Evolutionary conservation across 2,113 vertebrate genomes (phyloP).

Genomic region (Daboia siamensis): DNA sequence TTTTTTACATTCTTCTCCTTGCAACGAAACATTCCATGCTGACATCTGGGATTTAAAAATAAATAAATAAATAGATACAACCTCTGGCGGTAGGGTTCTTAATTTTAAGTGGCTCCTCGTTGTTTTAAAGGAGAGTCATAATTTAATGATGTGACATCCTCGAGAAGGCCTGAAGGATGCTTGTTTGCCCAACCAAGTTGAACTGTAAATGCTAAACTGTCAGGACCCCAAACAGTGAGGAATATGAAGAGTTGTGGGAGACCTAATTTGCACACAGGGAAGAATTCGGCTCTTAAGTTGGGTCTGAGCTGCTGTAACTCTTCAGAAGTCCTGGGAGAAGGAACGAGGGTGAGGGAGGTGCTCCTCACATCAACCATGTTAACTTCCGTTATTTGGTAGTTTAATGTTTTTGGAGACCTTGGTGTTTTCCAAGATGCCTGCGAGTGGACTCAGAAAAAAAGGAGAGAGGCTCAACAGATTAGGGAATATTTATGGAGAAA

Average conservation of each 20-base stretch:
- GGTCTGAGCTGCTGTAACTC: no score
- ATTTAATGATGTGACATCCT: slow-evolving; percentile 82
- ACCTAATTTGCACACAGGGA: neutral
- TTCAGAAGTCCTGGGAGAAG: neutral
- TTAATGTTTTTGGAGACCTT: neutral
- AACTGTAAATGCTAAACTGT: slow-evolving; percentile 56
- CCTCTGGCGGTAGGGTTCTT: slow-evolving; percentile 67
- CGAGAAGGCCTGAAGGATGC: slow-evolving; percentile 68
- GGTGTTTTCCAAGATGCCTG: neutral
- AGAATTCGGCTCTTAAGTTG: neutral
- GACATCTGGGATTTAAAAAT: slow-evolving; percentile 77
- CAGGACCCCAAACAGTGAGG: slow-evolving; percentile 3
- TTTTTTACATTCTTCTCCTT: slow-evolving; percentile 61
- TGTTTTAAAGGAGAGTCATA: slow-evolving; percentile 58
- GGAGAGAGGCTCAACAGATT: no score
- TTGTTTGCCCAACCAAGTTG: slow-evolving; percentile 68
- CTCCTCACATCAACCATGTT: neutral
- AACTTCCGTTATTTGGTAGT: neutral
- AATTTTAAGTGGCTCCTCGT: slow-evolving; percentile 73
- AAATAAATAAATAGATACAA: slow-evolving; percentile 6
- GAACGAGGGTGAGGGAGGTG: neutral
- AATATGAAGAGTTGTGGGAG: neutral
- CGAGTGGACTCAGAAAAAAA: neutral
- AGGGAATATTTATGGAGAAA: neutral
- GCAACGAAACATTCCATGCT: slow-evolving; percentile 61